Evolutionary conservation across 2,113 vertebrate genomes (phyloP).

Genomic region (Brevimyrus niger): DNA sequence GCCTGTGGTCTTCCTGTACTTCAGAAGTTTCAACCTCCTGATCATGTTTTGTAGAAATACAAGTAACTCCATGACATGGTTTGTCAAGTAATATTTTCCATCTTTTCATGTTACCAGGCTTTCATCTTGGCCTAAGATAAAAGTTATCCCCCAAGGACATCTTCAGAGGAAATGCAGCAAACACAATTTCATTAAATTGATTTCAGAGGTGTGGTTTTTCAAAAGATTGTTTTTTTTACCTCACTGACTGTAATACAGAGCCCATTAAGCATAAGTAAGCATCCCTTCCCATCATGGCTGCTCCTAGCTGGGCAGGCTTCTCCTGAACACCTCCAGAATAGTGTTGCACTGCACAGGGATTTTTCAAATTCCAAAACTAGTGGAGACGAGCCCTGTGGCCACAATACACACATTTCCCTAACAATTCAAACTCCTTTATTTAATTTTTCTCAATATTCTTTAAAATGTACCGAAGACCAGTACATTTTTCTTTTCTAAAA

Average conservation of each 20-base stretch:
- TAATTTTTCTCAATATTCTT: neutral
- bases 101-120: neutral
- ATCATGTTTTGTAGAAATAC: neutral
- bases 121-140: neutral
- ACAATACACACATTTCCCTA: neutral
- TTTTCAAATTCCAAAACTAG: neutral
- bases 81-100: neutral
- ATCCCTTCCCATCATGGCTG: too few relatives aligned
- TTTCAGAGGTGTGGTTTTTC: neutral
- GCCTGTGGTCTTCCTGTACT: neutral
- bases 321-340: neutral
- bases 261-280: neutral
- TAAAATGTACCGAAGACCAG: neutral
- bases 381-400: neutral
- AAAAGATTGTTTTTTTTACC: neutral
- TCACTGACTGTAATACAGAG: neutral
- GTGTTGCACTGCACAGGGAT: neutral
- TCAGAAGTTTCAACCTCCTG: neutral
- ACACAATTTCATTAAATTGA: neutral
- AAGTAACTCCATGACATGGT: neutral
- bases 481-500: constrained; percentile 27
- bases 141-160: neutral
- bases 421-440: neutral
- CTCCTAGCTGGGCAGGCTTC: neutral
- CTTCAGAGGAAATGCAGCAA: neutral